Evolutionary conservation across 2,888 invertebrate genomes (phyloP), one percentile per base, ranked within the genome.

Genomic region (Pandemis corylana): DNA sequence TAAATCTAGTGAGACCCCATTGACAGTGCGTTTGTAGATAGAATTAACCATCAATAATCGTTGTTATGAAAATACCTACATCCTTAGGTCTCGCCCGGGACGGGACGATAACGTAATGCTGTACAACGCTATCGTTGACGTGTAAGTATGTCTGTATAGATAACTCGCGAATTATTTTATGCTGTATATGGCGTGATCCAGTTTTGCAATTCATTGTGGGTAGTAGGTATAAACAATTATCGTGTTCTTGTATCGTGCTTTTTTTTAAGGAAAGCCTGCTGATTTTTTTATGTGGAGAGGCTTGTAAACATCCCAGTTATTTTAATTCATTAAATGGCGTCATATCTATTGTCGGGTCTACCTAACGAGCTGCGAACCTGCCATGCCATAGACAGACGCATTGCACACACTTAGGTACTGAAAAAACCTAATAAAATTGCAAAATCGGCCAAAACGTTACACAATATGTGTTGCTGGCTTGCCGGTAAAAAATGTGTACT

Each of bases 91-190:
- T 56, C 46, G 59, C 59, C 59, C 28, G 64, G 49, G 59, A 36
- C 44, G 74, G 41, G 49, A 36, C 44, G 74, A 74, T 70, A 74
- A 62, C 69, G 51, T 69, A 46, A 66, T 70, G 51, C 66, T 66
- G 36, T 59, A 64, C 36, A 53, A 13, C 59, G 49, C 49, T 74
- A 74, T 74, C 70, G 28, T 53, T 61, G 42, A 44, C 46, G 56
- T 46, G 61, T 74, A 69, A 74, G 44, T 62, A 49, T 46, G 70
- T 62, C 74, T 66, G 66, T 10, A 44, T 5, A 20, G 73, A 73
- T 73, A 73, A 65, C 36, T 49, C 59, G 68, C 68, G 41, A 73
- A 69, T 69, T 64, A 72, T 56, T 61, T 62, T 44, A 44, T 59
- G 56, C 0, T 56, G 41, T 68, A 51, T 61, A 69, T 69, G 41